A percentile compares a stretch with the other conserved stretches of the same genome.
These are phyloP conservation scores for Ptychodera flava DNA, from an alignment of 35 echinoderm and acorn worm genomes.

Conservation along the genomic window DNA sequence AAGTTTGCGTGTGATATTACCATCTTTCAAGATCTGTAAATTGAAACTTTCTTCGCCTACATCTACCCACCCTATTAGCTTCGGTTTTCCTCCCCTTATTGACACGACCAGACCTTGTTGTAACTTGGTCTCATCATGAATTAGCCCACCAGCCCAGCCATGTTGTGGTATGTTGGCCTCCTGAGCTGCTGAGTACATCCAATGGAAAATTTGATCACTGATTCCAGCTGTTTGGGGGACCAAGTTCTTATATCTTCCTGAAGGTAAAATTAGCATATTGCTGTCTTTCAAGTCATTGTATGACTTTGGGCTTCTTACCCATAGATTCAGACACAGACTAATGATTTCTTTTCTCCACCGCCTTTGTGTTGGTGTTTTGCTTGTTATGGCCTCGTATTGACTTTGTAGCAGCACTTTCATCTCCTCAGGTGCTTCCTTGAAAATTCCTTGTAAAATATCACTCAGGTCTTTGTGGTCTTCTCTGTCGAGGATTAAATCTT, in stretches of 20 bases:
- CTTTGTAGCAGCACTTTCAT: slow-evolving; percentile 8
- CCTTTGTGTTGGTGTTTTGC: background rate
- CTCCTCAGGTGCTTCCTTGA: slow-evolving; percentile 13
- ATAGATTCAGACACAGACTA: slow-evolving; percentile 19
- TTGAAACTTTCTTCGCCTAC: too few relatives aligned
- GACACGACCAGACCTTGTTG: slow-evolving; percentile 12
- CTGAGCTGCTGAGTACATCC: slow-evolving; percentile 14
- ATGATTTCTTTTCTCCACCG: slow-evolving; percentile 21
- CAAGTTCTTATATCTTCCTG: slow-evolving; percentile 21
- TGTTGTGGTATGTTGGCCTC: background rate
- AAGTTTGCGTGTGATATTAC: background rate
- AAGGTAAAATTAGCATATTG: slow-evolving; percentile 24
- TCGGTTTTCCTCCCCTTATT: background rate
- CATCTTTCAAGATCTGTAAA: background rate
- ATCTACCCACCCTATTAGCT: slow-evolving; percentile 26
- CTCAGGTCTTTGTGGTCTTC: slow-evolving; percentile 14
- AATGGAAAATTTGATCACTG: background rate
- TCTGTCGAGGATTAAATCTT: background rate
- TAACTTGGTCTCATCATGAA: slow-evolving; percentile 36
- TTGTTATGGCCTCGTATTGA: slow-evolving; percentile 6
- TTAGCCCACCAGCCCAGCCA: slow-evolving; percentile 10
- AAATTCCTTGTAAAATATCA: background rate
- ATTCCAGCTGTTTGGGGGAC: background rate
- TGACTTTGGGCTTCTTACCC: slow-evolving; percentile 14
- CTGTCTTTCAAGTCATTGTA: slow-evolving; percentile 10